A percentile compares a stretch with the other conserved stretches of the same genome.
Evolutionary conservation across 2,888 invertebrate genomes (phyloP).

Genomic region (Leucophenga montana): DNA sequence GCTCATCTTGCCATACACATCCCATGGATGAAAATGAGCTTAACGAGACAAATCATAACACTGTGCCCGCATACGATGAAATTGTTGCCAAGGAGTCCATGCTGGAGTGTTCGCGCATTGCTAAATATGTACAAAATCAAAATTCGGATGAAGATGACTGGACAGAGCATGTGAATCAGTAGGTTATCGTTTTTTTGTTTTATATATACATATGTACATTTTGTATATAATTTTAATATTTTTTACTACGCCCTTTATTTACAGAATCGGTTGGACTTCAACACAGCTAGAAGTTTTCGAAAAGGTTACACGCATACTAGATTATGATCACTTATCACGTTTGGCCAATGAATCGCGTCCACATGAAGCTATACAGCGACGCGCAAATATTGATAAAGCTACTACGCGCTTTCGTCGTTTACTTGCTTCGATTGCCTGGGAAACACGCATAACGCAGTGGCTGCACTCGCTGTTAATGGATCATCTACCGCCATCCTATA

Average conservation of each 20-base stretch:
- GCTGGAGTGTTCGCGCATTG: constrained; percentile 81
- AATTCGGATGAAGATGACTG: constrained; percentile 77
- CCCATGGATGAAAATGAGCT: constrained; percentile 74
- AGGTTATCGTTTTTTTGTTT: constrained; percentile 47
- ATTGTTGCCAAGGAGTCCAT: constrained; percentile 78
- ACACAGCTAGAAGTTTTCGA: constrained; percentile 80
- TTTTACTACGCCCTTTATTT: not conserved
- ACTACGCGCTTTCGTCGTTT: constrained; percentile 79
- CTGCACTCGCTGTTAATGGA: constrained; percentile 82
- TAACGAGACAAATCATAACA: constrained; percentile 71
- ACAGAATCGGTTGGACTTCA: constrained; percentile 78
- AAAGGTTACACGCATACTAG: constrained; percentile 79
- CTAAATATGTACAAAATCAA: constrained; percentile 76
- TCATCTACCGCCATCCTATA: constrained; percentile 78
- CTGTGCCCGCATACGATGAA: constrained; percentile 76
- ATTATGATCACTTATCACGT: constrained; percentile 79
- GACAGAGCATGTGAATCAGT: constrained; percentile 81
- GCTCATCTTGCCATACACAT: constrained; percentile 71
- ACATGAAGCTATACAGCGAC: constrained; percentile 81
- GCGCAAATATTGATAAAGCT: constrained; percentile 82
- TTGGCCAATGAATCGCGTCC: constrained; percentile 76
- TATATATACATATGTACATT: too few species aligned
- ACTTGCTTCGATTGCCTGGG: constrained; percentile 83
- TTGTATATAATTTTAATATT: too few species aligned
- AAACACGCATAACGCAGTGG: constrained; percentile 83